phyloP scores from a whole-genome alignment of 1,140 invertebrate species.

The Dendroctonus valens region DNA sequence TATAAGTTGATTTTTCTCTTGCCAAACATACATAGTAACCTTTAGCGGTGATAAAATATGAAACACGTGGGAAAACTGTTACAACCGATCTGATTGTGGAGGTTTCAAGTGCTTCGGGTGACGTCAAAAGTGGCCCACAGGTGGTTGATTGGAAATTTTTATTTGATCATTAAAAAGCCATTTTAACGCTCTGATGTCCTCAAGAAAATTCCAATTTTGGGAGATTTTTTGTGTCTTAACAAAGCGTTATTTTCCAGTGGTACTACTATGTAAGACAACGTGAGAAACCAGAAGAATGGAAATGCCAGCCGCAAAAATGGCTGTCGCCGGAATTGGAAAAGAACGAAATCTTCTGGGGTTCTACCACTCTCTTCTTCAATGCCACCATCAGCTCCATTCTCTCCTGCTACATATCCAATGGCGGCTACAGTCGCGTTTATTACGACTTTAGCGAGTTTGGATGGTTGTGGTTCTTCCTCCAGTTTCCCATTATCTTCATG shows the following conservation, averaged over 20 bases:
- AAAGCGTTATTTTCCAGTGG: slow-evolving; percentile 56
- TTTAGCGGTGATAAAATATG: too few relatives aligned
- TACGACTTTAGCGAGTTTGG: slow-evolving; percentile 63
- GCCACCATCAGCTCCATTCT: slow-evolving; percentile 58
- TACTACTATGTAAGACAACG: slow-evolving; percentile 65
- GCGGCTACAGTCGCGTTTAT: slow-evolving; percentile 65
- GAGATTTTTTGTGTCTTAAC: not conserved
- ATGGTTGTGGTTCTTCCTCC: slow-evolving; percentile 64
- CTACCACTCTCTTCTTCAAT: slow-evolving; percentile 57
- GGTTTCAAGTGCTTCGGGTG: too few relatives aligned
- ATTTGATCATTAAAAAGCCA: too few relatives aligned
- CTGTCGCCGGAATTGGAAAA: slow-evolving; percentile 63
- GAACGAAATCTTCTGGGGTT: slow-evolving; percentile 67
- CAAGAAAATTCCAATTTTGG: not conserved
- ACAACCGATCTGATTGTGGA: too few relatives aligned
- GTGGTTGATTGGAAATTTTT: too few relatives aligned
- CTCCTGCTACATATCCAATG: slow-evolving; percentile 66
- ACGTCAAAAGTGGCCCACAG: too few relatives aligned
- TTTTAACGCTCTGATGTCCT: not conserved
- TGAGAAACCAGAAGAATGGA: slow-evolving; percentile 65
- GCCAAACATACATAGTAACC: too few relatives aligned
- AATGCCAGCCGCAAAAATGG: slow-evolving; percentile 71
- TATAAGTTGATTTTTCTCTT: too few relatives aligned
- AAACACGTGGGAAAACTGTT: too few relatives aligned
- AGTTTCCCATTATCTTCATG: slow-evolving; percentile 64